Base-by-base conservation (phyloP, 2,113 vertebrate species). In the Cynoglossus semilaevis region DNA sequence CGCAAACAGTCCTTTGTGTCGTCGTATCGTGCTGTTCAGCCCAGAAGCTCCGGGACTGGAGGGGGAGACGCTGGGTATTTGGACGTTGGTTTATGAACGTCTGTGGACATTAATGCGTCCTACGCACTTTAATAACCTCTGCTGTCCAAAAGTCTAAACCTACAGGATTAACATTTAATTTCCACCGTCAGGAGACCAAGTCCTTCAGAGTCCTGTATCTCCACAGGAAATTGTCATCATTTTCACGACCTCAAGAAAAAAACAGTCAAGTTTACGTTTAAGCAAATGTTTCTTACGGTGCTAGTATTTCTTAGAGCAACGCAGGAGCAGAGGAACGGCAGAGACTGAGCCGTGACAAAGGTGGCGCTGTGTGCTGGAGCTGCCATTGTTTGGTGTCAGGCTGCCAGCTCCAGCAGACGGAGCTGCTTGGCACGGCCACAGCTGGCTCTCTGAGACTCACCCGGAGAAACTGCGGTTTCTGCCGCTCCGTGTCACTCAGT, bases 1-100 rank as follows among this genome's bases (percentile, higher is more conserved):
- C 77, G 83, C 83, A 82, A 84, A 79, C 80, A 59, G 70, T 50
- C 78, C 71, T 83, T 87, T 85, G 76, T 84, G 81, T 69, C 61
- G 58, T 70, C 74, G 79, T 59, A 72, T 34, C 64, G 69, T 56
- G 13, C 59, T 45, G 50, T 67, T 47, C 14, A 1, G 18, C 49
- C 45, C 17, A 17, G 22, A 67, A 10, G 5, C 43, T 15, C 34
- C 12, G 5, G 22, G 51, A 61, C 12, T 2, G 10, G 0, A 37
- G 44, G 16, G 22, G 2, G 22, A 29, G 22, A 6, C 6, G 6
- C 22, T 29, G n/a, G n/a, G 22, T 29, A 29, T 29, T 29, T 29
- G 22, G 22, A n/a, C n/a, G n/a, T n/a, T n/a, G n/a, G n/a, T n/a
- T n/a, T n/a, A n/a, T n/a, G n/a, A n/a, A n/a, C n/a, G n/a, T n/a